phyloP scores from a whole-genome alignment of 2,113 vertebrate genomes.

The Anarrhichthys ocellatus region DNA sequence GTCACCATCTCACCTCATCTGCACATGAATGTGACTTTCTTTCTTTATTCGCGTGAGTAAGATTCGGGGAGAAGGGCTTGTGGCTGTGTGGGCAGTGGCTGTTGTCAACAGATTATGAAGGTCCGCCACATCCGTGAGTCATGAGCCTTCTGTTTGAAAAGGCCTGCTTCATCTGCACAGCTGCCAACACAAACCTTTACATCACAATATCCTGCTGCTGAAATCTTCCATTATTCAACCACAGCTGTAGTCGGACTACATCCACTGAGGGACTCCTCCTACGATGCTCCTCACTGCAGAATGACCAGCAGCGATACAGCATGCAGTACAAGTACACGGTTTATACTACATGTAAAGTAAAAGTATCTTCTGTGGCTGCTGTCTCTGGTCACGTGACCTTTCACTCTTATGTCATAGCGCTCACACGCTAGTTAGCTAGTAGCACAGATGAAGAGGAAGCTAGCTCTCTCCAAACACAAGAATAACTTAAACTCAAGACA shows the following conservation, averaged over 20 bases:
- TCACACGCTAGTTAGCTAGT: no score
- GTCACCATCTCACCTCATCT: constrained; percentile 13
- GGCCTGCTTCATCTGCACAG: neutral
- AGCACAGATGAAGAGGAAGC: no score
- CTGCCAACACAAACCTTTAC: neutral
- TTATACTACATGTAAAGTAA: neutral
- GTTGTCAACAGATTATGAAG: constrained; percentile 25
- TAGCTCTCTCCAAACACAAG: no score
- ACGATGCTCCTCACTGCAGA: neutral
- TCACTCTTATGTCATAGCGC: no score
- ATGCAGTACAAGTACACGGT: neutral
- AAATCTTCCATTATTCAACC: neutral
- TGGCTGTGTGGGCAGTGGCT: constrained; percentile 27
- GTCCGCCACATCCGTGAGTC: constrained; percentile 26
- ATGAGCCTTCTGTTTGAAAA: constrained; percentile 12
- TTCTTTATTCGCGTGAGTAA: neutral
- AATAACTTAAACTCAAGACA: no score
- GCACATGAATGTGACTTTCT: constrained; percentile 5
- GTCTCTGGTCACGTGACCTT: no score
- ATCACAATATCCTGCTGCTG: neutral
- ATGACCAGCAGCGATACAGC: neutral
- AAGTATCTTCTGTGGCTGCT: no score
- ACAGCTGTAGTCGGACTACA: neutral
- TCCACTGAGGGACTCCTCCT: neutral
- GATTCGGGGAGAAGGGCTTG: neutral